Percentiles rank a stretch among this genome's conserved stretches.
These are phyloP conservation scores for Hydra vulgaris DNA, from an alignment of 30 jellyfish, hydroid and myxozoan species.

Conservation along the genomic window DNA sequence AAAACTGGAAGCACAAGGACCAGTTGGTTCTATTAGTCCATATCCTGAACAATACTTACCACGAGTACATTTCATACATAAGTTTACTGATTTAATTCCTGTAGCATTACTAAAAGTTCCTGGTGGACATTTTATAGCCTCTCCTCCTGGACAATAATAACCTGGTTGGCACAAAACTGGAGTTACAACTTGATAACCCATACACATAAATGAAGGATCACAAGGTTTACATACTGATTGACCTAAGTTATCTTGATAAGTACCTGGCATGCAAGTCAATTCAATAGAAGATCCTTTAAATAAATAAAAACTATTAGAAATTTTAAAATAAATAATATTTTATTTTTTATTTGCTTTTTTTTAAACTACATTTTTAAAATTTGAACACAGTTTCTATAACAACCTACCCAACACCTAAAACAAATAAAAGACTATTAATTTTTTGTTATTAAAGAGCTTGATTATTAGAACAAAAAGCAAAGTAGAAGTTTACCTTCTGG, in stretches of 20 bases:
- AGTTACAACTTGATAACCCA: constrained; percentile 57
- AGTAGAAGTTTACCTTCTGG: constrained; percentile 56
- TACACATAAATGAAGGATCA: constrained; percentile 66
- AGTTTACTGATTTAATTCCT: constrained; percentile 44
- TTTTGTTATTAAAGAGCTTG: no score
- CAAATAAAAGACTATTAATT: no score
- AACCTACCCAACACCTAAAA: no score
- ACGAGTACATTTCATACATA: constrained; percentile 61
- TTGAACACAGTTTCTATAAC: no score
- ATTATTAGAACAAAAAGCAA: no score
- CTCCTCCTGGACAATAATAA: constrained; percentile 85
- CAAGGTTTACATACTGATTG: constrained; percentile 73
- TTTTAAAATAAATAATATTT: no score
- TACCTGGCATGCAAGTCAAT: constrained; percentile 73
- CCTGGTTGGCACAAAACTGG: constrained; percentile 63
- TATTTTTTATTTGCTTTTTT: neutral
- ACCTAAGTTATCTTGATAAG: constrained; percentile 62
- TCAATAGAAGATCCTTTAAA: constrained; percentile 61
- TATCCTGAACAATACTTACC: constrained; percentile 73
- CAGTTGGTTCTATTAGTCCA: constrained; percentile 64
- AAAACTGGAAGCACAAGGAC: constrained; percentile 67
- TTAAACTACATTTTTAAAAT: neutral
- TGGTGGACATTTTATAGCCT: constrained; percentile 67
- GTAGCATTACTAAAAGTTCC: constrained; percentile 84
- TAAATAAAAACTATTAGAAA: neutral